Base-by-base conservation (phyloP, 2,113 vertebrate species). In the Nothocercus nigrocapillus region DNA sequence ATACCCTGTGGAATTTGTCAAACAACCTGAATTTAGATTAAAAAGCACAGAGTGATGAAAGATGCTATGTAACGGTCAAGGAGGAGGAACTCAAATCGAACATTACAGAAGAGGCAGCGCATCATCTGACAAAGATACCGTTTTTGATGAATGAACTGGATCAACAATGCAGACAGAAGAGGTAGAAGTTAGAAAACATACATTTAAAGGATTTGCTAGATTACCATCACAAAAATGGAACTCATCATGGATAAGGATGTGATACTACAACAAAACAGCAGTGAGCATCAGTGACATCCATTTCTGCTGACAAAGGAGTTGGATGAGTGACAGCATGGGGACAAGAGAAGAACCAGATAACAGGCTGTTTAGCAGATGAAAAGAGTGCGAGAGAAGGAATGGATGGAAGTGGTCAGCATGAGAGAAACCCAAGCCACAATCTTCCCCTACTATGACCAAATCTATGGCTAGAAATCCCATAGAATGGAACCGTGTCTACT, bases 101-200 rank as follows among this genome's bases (percentile, higher is more conserved):
- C 21, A 38, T 61, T 21, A 68, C 47, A 79, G 82, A 45, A 1
- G 40, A 6, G 81, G 24, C 10, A 13, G 16, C 34, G 38, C 13
- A 0, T 32, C 28, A 56, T 51, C 32, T 63, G 49, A 47, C 16
- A 22, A 74, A 54, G 53, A 9, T 13, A 59, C n/a, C 16, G 11
- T 42, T 89, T 82, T 9, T 56, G 34, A 56, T 32, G 53, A 84
- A 36, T 5, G 15, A 80, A 89, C 1, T 12, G 63, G 73, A 76
- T 54, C 62, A 67, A 40, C 77, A 72, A 2, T 3, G 5, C 4
- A 7, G 66, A 45, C 6, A 67, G 45, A 63, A 42, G 42, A 72
- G 47, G n/a, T 20, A 38, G 24, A 47, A 80, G 34, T n/a, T 72
- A 69, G 0, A 0, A 34, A 69, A 27, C 1, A 7, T 30, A 40